Conservation (phyloP, 2,888 invertebrate genomes). For the Agonopterix arenella region DNA sequence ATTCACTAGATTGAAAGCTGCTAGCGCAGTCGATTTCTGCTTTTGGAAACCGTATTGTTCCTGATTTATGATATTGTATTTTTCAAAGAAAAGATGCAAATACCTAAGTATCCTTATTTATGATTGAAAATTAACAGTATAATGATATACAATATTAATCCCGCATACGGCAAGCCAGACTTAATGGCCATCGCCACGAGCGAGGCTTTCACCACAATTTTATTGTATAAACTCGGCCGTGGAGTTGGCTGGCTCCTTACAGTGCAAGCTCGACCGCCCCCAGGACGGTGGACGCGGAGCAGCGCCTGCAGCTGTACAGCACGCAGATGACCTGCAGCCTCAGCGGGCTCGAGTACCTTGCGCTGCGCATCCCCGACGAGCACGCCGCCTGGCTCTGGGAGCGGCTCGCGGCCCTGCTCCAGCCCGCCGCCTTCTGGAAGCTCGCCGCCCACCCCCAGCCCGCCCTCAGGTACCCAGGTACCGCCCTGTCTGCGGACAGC, state of each 20-base stretch:
- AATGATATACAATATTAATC: too few species aligned
- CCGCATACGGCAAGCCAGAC: too few species aligned
- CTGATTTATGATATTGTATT: too few species aligned
- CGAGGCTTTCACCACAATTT: not conserved
- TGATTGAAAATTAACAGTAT: too few species aligned
- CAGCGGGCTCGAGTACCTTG: constrained; percentile 32
- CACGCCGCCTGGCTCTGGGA: constrained; percentile 76
- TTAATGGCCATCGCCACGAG: not conserved
- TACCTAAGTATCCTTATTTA: too few species aligned
- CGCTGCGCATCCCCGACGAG: constrained; percentile 28
- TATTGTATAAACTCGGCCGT: too few species aligned
- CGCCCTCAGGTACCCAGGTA: constrained; percentile 31
- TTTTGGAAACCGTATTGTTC: too few species aligned
- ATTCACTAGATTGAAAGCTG: too few species aligned
- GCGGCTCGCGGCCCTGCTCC: constrained; percentile 73
- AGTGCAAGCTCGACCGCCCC: not conserved
- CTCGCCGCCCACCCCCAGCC: constrained; percentile 73
- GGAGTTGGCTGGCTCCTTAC: too few species aligned
- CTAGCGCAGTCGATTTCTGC: too few species aligned
- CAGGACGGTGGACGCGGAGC: constrained; percentile 36
- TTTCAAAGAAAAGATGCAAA: too few species aligned
- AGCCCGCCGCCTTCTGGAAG: constrained; percentile 85
- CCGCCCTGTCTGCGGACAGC: too few species aligned
- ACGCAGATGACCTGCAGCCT: constrained; percentile 6
- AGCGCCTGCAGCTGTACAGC: constrained; percentile 26